Evolutionary conservation across 2,113 vertebrate species (phyloP).

Genomic region (Raja brachyura): DNA sequence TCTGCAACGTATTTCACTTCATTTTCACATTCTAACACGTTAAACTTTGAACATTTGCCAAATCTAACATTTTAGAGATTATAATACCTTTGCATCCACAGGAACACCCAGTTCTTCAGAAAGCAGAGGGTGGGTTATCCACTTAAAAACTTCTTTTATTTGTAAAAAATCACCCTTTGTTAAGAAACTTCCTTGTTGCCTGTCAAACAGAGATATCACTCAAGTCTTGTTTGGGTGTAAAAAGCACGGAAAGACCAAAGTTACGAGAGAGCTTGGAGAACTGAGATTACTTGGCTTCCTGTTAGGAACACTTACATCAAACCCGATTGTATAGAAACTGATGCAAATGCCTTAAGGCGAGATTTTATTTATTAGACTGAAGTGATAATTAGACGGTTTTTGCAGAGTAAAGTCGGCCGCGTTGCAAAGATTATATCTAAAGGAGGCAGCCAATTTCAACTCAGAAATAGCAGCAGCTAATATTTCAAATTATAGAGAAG

Average conservation of each 20-base stretch:
- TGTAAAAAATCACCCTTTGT: conserved; percentile 76
- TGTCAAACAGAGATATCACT: conserved; percentile 46
- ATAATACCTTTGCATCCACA: conserved; percentile 71
- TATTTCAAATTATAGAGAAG: background rate
- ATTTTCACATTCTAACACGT: conserved; percentile 7
- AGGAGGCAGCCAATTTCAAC: background rate
- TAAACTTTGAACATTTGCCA: background rate
- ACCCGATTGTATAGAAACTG: background rate
- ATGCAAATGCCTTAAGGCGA: background rate
- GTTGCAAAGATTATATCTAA: background rate
- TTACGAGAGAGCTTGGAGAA: background rate
- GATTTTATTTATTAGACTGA: background rate
- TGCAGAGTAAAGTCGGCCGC: background rate
- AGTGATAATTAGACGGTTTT: background rate
- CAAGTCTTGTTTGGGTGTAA: background rate
- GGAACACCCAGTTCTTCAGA: conserved; percentile 73
- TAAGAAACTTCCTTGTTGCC: conserved; percentile 68
- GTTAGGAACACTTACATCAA: background rate
- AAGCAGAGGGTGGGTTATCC: conserved; percentile 79
- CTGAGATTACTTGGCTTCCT: background rate
- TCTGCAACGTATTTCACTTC: background rate
- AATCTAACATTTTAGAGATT: background rate
- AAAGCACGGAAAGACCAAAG: background rate
- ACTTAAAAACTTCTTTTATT: conserved; percentile 94
- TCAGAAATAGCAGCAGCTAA: background rate